A percentile compares a stretch with the other conserved stretches of the same genome.
Evolutionary conservation across 2,113 vertebrate species (phyloP).

Genomic region (Oryzias curvinotus): DNA sequence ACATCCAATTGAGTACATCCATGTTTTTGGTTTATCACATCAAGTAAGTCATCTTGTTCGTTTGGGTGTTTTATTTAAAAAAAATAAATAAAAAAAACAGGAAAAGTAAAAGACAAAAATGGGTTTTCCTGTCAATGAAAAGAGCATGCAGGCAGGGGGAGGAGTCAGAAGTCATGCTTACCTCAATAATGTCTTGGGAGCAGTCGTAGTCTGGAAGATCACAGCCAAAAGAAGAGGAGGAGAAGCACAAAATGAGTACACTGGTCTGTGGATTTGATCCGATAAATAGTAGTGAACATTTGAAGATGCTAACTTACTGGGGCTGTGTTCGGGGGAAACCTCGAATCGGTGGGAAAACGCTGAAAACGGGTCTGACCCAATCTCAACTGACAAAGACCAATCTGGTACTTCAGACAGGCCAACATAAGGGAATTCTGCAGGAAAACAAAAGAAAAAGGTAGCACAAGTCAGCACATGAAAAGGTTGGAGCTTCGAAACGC

Average conservation of each 20-base stretch:
- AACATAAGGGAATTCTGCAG: constrained; percentile 8
- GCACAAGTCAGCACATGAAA: no score
- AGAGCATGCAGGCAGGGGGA: constrained; percentile 37
- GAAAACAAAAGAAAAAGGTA: not conserved
- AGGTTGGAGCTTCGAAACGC: not conserved
- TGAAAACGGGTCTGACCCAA: constrained; percentile 31
- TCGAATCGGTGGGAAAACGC: constrained; percentile 52
- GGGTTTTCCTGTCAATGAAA: constrained; percentile 74
- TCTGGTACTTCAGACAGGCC: constrained; percentile 35
- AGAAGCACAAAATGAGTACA: constrained; percentile 6
- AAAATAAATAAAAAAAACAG: constrained; percentile 12
- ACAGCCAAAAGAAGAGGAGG: constrained; percentile 13
- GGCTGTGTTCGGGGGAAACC: constrained; percentile 68
- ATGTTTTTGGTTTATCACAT: not conserved
- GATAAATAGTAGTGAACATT: not conserved
- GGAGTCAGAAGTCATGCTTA: constrained; percentile 44
- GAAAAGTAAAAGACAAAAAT: constrained; percentile 43
- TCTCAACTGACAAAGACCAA: constrained; percentile 43
- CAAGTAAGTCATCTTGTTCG: not conserved
- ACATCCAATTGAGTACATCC: constrained; percentile 52
- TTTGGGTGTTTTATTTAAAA: not conserved
- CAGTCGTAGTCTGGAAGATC: constrained; percentile 45
- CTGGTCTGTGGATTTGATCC: no score
- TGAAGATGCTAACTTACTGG: constrained; percentile 51
- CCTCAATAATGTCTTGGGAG: constrained; percentile 65